A percentile compares a stretch with the other conserved stretches of the same genome.
phyloP scores from a whole-genome alignment of 2,888 invertebrate species.

The Ischnura elegans region DNA sequence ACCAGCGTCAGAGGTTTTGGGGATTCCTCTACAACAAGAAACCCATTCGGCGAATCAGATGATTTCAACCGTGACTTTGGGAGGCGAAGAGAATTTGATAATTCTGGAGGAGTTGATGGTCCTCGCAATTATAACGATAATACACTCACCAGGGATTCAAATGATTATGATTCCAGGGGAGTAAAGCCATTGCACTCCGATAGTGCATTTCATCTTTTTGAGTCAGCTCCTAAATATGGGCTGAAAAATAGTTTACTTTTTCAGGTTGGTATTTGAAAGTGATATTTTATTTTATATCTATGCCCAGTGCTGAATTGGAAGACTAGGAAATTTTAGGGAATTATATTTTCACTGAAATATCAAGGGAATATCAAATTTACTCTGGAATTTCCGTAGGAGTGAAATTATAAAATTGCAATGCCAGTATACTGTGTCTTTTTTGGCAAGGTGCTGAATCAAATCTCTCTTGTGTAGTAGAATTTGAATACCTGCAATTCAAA shows the following conservation, averaged over 20 bases:
- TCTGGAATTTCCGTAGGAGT: too few relatives aligned
- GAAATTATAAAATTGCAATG: too few relatives aligned
- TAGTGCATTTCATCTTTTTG: conserved; percentile 87
- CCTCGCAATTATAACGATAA: conserved; percentile 68
- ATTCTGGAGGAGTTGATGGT: conserved; percentile 72
- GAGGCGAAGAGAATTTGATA: neutral
- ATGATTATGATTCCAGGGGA: conserved; percentile 71
- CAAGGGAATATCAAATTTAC: too few relatives aligned
- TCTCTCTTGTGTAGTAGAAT: too few relatives aligned
- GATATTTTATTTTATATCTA: too few relatives aligned
- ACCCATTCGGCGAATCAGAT: conserved; percentile 73
- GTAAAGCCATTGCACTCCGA: conserved; percentile 76
- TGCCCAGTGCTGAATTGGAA: too few relatives aligned
- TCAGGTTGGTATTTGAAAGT: conserved; percentile 81
- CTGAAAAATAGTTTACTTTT: conserved; percentile 87
- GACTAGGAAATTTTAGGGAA: too few relatives aligned
- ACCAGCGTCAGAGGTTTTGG: conserved; percentile 69
- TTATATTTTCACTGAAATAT: too few relatives aligned
- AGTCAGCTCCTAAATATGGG: conserved; percentile 85
- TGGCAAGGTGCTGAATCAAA: too few relatives aligned
- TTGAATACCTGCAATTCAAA: too few relatives aligned
- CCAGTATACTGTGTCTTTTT: too few relatives aligned
- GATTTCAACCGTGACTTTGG: neutral
- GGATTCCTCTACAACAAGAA: conserved; percentile 70
- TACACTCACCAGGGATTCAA: conserved; percentile 70